Evolutionary conservation across 1,140 invertebrate species (phyloP).

Genomic region (Drosophila nebulosa): DNA sequence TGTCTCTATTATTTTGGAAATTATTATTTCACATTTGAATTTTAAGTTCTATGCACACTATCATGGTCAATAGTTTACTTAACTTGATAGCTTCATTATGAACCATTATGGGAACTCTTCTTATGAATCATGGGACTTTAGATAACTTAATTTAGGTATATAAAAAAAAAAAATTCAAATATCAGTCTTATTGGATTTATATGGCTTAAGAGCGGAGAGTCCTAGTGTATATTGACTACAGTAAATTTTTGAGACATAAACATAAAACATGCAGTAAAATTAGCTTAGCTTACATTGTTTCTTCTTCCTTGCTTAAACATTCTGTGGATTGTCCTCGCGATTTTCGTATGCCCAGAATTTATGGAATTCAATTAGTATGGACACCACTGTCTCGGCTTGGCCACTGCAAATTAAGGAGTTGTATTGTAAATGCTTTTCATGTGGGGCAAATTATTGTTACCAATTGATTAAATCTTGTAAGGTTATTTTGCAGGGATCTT

Average conservation of each 20-base stretch:
- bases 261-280: constrained; percentile 7
- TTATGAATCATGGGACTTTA: no score
- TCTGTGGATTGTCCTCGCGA: constrained; percentile 85
- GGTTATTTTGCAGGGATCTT: constrained; percentile 92
- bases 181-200: not conserved
- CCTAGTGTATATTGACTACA: not conserved
- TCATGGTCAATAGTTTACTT: not conserved
- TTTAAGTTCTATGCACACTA: not conserved
- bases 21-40: constrained; percentile 34
- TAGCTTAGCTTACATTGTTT: constrained; percentile 45
- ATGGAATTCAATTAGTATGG: constrained; percentile 97
- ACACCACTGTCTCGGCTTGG: constrained; percentile 95
- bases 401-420: constrained; percentile 83
- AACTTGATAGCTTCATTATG: not conserved
- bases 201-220: not conserved
- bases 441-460: constrained; percentile 25
- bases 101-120: not conserved
- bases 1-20: constrained; percentile 60
- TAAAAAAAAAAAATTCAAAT: no score
- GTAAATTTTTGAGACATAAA: not conserved
- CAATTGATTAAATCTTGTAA: constrained; percentile 88
- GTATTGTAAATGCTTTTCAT: not conserved
- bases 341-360: constrained; percentile 98
- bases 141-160: no score
- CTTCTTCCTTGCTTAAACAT: constrained; percentile 47